Evolutionary conservation across 2,113 vertebrate genomes (phyloP).

Genomic region (Podarcis cretensis): DNA sequence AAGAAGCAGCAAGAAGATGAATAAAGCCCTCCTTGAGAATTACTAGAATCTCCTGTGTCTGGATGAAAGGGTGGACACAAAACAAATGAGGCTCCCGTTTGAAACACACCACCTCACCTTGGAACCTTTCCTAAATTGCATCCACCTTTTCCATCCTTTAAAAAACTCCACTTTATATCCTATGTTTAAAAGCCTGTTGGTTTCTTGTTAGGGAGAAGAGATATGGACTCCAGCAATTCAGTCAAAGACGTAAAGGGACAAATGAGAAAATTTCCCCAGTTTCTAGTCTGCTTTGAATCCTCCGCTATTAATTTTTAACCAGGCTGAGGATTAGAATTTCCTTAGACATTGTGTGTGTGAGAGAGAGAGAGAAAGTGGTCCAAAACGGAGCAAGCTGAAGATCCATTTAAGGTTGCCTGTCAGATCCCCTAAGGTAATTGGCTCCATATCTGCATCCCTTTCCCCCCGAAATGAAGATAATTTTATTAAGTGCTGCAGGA

Average conservation of each 20-base stretch:
- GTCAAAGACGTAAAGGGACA: conserved; percentile 44
- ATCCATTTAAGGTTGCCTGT: conserved; percentile 63
- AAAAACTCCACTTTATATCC: background rate
- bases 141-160: background rate
- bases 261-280: conserved; percentile 12
- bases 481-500: conserved; percentile 68
- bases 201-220: conserved; percentile 20
- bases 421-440: conserved; percentile 65
- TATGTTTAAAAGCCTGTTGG: background rate
- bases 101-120: background rate
- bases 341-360: no score
- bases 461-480: conserved; percentile 67
- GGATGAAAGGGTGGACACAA: no score
- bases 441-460: conserved; percentile 67
- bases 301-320: conserved; percentile 65
- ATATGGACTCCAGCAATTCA: conserved; percentile 16
- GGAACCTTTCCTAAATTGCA: background rate
- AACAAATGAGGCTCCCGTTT: background rate
- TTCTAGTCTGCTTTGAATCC: conserved; percentile 46
- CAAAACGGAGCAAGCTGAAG: conserved; percentile 45
- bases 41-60: no score
- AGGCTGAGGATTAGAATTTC: conserved; percentile 49
- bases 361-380: conserved; percentile 32
- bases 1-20: no score
- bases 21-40: no score